Percentiles rank a stretch among this genome's conserved stretches.
Conservation (phyloP, 2,888 invertebrate species). For the Chrysotoxum bicinctum region DNA sequence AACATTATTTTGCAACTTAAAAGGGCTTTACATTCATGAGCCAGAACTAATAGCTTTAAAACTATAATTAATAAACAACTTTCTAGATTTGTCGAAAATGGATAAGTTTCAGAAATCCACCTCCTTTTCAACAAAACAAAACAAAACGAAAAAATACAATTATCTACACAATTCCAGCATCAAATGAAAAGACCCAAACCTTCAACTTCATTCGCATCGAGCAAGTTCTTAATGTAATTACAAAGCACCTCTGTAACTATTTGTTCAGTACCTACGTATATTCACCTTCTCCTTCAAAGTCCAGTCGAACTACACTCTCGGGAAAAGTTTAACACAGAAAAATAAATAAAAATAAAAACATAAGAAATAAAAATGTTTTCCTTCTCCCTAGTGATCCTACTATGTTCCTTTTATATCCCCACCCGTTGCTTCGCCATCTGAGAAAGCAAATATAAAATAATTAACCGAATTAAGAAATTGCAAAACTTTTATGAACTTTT, state of each 20-base stretch:
- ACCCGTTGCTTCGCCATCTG: background rate
- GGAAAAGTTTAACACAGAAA: constrained; percentile 25
- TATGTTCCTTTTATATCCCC: background rate
- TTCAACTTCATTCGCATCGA: constrained; percentile 4
- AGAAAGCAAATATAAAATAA: constrained; percentile 70
- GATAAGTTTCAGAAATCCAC: background rate
- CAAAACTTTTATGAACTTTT: constrained; percentile 70
- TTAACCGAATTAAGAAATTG: constrained; percentile 73
- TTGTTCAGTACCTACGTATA: background rate
- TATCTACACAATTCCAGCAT: background rate
- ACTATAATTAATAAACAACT: background rate
- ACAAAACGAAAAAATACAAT: background rate
- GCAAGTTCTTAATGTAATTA: constrained; percentile 49
- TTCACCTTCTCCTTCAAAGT: constrained; percentile 9
- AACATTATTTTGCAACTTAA: background rate
- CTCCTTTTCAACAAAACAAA: background rate
- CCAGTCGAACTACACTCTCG: background rate
- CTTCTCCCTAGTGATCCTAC: background rate
- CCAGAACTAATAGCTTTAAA: background rate
- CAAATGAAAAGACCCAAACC: background rate
- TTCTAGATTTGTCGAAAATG: background rate
- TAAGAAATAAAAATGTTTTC: constrained; percentile 27
- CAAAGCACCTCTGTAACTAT: constrained; percentile 33
- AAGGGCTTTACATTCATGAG: background rate
- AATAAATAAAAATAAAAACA: constrained; percentile 10